Base-by-base conservation (phyloP, 2,888 invertebrate genomes). In the Stramonita haemastoma region DNA sequence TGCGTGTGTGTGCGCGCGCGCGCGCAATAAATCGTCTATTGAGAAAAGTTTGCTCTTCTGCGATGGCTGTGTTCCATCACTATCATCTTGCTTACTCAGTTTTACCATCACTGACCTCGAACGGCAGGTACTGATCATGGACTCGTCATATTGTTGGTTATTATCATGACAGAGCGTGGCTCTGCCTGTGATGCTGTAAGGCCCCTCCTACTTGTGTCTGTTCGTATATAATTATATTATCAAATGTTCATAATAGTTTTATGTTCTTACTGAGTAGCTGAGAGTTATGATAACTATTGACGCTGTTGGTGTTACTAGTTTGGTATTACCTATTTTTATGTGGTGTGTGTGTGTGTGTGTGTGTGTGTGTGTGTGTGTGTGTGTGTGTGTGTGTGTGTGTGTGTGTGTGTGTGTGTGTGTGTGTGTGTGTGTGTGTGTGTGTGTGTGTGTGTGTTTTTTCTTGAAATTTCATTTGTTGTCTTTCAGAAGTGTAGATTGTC, bases 381-480 rank as follows among this genome's bases (percentile, higher is more conserved):
- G 19, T 66, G 17, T 19, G 13, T 60, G 13, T 60, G 13, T 15
- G 60, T 60, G 83, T 32, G 83, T 83, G 83, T 83, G 83, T 83
- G 34, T 34, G 19, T 34, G 22, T 79, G 32, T 83, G 83, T 83
- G 32, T 79, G 32, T 32, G 19, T 32, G 32, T 83, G 19, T 83
- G 19, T 83, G 32, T 86, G 57, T 86, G 60, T 60, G 86, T 60
- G 57, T 60, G 19, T 86, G 86, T 60, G 86, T 86, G 86, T 60
- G 60, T 60, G 60, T 60, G 60, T 60, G 60, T 60, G 60, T 60
- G 60, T 60, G 60, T 60, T 11, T 60, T 60, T 60, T 60, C 17
- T 15, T 60, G 11, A 15, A 60, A 15, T 60, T 60, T 15, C 11
- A 15, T 60, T 60, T 60, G 11, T 60, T 60, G 11, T 60, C 17